phyloP scores from a whole-genome alignment of 37 sponge, comb jelly and placozoan species.

The Bolinopsis microptera region DNA sequence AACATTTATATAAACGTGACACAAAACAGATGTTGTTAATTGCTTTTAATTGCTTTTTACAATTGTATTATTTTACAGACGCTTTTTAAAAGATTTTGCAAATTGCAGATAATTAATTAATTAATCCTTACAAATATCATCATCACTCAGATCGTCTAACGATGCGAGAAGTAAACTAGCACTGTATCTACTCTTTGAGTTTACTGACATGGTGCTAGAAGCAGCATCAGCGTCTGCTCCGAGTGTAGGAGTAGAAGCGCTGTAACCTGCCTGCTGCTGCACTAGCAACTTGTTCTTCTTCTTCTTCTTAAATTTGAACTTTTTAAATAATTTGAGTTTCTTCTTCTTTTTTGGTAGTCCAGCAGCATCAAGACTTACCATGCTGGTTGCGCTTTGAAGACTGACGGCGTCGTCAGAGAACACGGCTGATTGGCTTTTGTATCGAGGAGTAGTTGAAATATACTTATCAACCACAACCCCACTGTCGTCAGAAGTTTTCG shows the following conservation, averaged over 20 bases:
- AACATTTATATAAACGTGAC: too few relatives aligned
- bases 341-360: conserved; percentile 9
- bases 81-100: too few relatives aligned
- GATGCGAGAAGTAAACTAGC: conserved; percentile 14
- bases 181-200: conserved; percentile 14
- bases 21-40: too few relatives aligned
- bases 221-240: neutral
- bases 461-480: neutral
- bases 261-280: neutral
- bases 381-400: neutral
- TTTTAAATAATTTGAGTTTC: neutral
- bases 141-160: conserved; percentile 6
- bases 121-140: conserved; percentile 32
- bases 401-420: neutral
- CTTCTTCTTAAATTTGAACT: neutral
- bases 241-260: neutral
- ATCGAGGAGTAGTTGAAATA: too few relatives aligned
- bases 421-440: neutral
- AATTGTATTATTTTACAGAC: too few relatives aligned
- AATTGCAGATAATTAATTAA: too few relatives aligned
- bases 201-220: neutral
- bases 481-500: neutral
- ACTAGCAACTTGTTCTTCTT: neutral
- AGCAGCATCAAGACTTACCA: neutral
- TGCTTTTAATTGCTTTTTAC: too few relatives aligned